Evolutionary conservation across 2,797 vertebrate genomes (phyloP), one percentile per base, ranked within the genome.

Genomic region (Trachops cirrhosus): DNA sequence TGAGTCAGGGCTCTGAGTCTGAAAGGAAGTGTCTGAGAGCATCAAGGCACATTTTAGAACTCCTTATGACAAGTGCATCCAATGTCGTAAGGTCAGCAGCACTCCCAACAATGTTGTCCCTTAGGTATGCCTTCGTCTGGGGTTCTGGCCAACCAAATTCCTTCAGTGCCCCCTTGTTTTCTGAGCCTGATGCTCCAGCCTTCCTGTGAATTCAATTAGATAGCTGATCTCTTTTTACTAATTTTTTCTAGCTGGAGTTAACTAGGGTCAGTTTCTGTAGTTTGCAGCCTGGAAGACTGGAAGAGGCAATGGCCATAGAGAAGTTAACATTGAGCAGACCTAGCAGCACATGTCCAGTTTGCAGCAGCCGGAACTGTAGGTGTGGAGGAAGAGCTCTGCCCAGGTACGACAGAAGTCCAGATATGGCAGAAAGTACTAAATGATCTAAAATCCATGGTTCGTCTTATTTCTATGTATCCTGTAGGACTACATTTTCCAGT

Each of bases 201-300:
- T 67, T 90, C 44, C 54, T 48, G 46, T 87, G 9, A 74, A 80
- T 29, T 75, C 19, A 39, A 0, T 64, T 34, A 91, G n/a, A 21
- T 37, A 70, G 12, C 29, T n/a, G 18, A 12, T 57, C 67, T 19
- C 16, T 68, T 94, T 92, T 50, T 41, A 90, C 78, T 15, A 29
- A 48, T 52, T 74, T 67, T 3, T 96, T 94, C 82, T 44, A 77
- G 77, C n/a, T 94, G n/a, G 54, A 68, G 93, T 78, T 54, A 86
- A 85, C 19, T 21, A 88, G 44, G 9, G 32, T 92, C 32, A 39
- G 22, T 5, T 71, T 95, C 39, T 37, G 1, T n/a, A 21, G 34
- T 93, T 39, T 74, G 32, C 24, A 87, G 24, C 29, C 48, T 74
- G 16, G n/a, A 89, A 85, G 75, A 67, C 1, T 94, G 11, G 86